A percentile compares a stretch with the other conserved stretches of the same genome.
These are phyloP conservation scores for Chionis minor DNA, from an alignment of 2,113 vertebrate genomes.

Conservation along the genomic window DNA sequence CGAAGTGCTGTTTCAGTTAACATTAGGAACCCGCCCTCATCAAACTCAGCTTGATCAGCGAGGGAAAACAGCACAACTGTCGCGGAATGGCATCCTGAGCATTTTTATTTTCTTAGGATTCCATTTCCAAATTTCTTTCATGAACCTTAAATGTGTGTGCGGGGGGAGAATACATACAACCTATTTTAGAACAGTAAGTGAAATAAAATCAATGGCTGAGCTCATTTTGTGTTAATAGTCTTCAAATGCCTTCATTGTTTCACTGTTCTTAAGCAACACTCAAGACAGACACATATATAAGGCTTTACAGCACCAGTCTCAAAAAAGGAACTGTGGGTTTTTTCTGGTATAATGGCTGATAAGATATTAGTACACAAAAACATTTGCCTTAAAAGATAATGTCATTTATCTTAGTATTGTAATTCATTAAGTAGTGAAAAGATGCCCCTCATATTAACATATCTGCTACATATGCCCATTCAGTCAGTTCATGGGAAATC, in stretches of 20 bases:
- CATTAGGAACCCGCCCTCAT: not conserved
- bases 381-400: not conserved
- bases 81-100: not conserved
- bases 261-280: constrained; percentile 31
- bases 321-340: not conserved
- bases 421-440: not conserved
- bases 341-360: not conserved
- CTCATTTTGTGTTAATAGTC: constrained; percentile 50
- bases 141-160: not conserved
- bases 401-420: not conserved
- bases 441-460: not conserved
- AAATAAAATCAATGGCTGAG: constrained; percentile 68
- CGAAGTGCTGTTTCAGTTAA: not conserved
- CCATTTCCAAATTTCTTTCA: not conserved
- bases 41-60: not conserved
- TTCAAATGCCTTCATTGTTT: constrained; percentile 50
- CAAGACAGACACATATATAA: not conserved
- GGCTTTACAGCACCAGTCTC: not conserved
- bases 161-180: not conserved
- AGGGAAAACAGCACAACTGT: not conserved
- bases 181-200: constrained; percentile 49
- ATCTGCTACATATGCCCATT: not conserved
- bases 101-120: not conserved
- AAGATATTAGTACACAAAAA: not conserved
- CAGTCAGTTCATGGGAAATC: not conserved